Evolutionary conservation across 2,113 vertebrate species (phyloP), one percentile per base, ranked within the genome.

Genomic region (Nothoprocta perdicaria): DNA sequence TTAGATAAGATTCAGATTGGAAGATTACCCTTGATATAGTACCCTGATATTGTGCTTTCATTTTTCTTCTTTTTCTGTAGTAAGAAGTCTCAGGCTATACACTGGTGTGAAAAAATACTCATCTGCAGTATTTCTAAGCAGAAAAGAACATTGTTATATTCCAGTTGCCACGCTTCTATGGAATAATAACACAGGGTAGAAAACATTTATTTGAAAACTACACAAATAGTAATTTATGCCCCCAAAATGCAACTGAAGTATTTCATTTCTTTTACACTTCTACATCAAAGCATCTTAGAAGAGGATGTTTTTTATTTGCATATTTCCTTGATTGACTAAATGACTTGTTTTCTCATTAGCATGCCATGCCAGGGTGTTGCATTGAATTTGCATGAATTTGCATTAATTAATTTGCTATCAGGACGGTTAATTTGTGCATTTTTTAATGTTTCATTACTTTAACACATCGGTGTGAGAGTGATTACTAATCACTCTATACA

Each of bases 271-370:
- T 89, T 81, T 62, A 83, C 76, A 61, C 58, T 94, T 89, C 35
- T 84, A 10, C 81, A 58, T 89, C 68, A 95, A 77, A 95, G 77
- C 48, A 89, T 66, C 62, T 91, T 84, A 90, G 46, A 92, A 86
- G 91, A 78, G 87, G 87, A 92, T 89, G 81, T 3, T 18, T 94
- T 96, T 93, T 96, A 95, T 96, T 97, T 96, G 90, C 92, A 95
- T 96, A 92, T 96, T 94, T 91, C 65, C 86, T 93, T 96, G 95
- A 96, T 95, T 95, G 92, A 96, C 74, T 92, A 91, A 95, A 94
- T 92, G 6, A 86, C 79, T 94, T 94, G 91, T 94, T 95, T 93
- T 77, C 79, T 80, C 86, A 91, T 96, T 95, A 95, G 57, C 85
- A 82, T 95, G 50, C 89, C 60, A 76, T 95, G 91, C 52, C 71